Base-by-base conservation (phyloP, 2,888 invertebrate species). In the Leistus spinibarbis region DNA sequence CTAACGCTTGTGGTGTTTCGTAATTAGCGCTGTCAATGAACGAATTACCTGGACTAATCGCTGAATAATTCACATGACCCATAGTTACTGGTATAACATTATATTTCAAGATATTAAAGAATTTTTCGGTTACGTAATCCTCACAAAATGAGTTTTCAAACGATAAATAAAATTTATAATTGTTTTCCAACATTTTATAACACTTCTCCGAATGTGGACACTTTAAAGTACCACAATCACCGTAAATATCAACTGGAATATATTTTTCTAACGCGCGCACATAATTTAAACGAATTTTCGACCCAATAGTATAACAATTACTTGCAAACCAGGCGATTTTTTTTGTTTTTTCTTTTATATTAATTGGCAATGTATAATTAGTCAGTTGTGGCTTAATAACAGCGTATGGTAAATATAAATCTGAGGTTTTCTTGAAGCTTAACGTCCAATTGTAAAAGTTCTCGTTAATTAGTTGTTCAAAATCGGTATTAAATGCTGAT, bases 221-320 rank as follows among this genome's bases (percentile, higher is more conserved):
- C 79, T 79, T 82, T 1, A 83, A 78, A 0, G 80, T 78, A 0
- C 91, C 91, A 81, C 92, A 93, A 0, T 80, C 81, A 13, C 92
- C 92, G 80, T 87, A 91, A 17, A 91, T 86, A 81, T 91, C 91
- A 13, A 92, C 88, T 1, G 85, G 27, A 16, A 93, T 87, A 81
- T 88, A 84, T 76, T 88, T 86, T 63, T 86, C 84, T 60, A 94
- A 82, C 76, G 87, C 88, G 69, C 82, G 74, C 5, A 85, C 86
- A 71, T 88, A 82, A 9, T 82, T 64, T 76, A 87, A 85, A 16
- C 90, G 84, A 16, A 82, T 80, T 75, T 88, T 88, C 4, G 82
- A 77, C 7, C 56, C 64, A 5, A 7, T 64, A 13, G 64, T 64
- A 9, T 64, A 24, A 65, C 71, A 72, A 24, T 72, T 72, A 19